These are phyloP conservation scores for Nyctereutes procyonoides DNA, from an alignment of 2,113 vertebrate species.

Conservation along the genomic window DNA sequence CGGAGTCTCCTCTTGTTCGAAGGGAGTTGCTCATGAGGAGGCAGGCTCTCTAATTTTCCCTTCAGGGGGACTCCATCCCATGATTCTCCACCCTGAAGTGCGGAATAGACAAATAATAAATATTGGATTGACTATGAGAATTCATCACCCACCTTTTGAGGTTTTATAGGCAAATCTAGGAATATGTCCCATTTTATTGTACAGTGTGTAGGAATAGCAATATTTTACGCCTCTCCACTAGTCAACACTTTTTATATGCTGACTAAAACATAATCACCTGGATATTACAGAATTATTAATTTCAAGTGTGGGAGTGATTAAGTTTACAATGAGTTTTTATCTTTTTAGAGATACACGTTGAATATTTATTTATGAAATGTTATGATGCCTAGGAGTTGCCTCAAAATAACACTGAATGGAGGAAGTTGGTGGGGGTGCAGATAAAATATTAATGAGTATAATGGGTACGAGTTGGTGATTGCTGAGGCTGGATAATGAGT, in stretches of 20 bases:
- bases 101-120: slow-evolving; percentile 23
- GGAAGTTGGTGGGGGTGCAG: background rate
- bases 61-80: background rate
- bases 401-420: background rate
- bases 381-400: slow-evolving; percentile 1
- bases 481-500: slow-evolving; percentile 4
- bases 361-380: slow-evolving; percentile 7
- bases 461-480: background rate
- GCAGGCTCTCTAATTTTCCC: background rate
- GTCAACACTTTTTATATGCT: background rate
- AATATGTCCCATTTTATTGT: background rate
- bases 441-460: slow-evolving; percentile 3
- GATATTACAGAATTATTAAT: background rate
- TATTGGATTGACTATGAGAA: background rate
- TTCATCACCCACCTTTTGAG: background rate
- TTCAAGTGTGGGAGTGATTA: background rate
- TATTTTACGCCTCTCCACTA: background rate
- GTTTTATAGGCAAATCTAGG: background rate
- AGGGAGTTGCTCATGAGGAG: background rate
- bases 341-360: slow-evolving; percentile 31
- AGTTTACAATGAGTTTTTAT: slow-evolving; percentile 16
- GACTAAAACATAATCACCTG: background rate
- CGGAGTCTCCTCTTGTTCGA: background rate
- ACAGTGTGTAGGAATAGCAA: background rate
- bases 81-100: background rate